Base-by-base conservation (phyloP, 2,888 invertebrate species). In the Gortyna flavago region DNA sequence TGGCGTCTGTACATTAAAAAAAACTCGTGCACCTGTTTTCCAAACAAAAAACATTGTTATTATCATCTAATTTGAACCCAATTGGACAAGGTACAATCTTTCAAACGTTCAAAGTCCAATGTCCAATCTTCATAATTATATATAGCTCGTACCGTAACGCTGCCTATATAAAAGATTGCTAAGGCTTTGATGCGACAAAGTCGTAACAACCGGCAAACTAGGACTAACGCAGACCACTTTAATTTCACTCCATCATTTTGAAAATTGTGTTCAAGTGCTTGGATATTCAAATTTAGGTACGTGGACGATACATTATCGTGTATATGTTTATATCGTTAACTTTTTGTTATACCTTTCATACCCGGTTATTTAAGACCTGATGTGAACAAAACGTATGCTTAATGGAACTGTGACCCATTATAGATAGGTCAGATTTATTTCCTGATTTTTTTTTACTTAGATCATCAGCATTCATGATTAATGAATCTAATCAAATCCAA, bases 121-220 rank as follows among this genome's bases (percentile, higher is more conserved):
- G 57, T 81, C 35, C 25, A 35, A 44, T 66, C 29, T 65, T 32
- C n/a, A 57, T 62, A n/a, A 41, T n/a, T n/a, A n/a, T n/a, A n/a
- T n/a, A n/a, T 57, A 44, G n/a, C 44, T 59, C 25, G 29, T 16
- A 41, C 29, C 41, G 18, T 1, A 3, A 11, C 38, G 35, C 18
- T n/a, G 21, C 2, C 32, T 76, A 59, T 80, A 73, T 76, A 75
- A 35, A 9, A 41, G 51, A 66, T 59, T 29, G 9, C 32, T 2
- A 29, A 35, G 29, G 8, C 18, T 65, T 18, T 29, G 16, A 2
- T 8, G 21, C 29, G 59, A 2, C 66, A 66, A 66, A 79, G 57
- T 51, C 32, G 41, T 25, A 54, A 21, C 21, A 35, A 29, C 41
- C 16, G 29, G 18, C 76, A 66, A 35, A 9, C 73, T 38, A 41